phyloP scores from a whole-genome alignment of 2,797 vertebrate species.

The Falco berigora region DNA sequence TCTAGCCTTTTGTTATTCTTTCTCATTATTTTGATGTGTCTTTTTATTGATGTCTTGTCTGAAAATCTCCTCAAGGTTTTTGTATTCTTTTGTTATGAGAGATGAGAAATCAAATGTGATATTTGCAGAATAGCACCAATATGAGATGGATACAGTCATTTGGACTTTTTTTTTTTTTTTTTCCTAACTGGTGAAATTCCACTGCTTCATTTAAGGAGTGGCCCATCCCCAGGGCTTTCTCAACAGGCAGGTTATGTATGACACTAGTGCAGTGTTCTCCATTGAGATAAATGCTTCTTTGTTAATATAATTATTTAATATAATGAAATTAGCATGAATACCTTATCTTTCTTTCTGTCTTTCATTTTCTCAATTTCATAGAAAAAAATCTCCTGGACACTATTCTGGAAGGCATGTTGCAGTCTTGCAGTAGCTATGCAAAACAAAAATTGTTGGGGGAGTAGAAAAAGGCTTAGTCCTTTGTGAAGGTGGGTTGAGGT shows the following conservation, averaged over 20 bases:
- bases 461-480: neutral
- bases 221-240: neutral
- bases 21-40: neutral
- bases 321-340: neutral
- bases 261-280: neutral
- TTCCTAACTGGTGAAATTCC: neutral
- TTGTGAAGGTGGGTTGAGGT: neutral
- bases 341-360: neutral
- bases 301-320: no score
- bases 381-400: neutral
- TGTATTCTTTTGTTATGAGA: neutral
- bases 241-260: neutral
- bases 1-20: neutral
- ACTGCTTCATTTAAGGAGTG: neutral
- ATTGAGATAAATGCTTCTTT: neutral
- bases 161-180: neutral
- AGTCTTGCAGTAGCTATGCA: neutral
- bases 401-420: neutral
- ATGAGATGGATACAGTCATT: neutral
- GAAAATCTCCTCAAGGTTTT: neutral
- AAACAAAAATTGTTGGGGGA: neutral
- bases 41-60: neutral
- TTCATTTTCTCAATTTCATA: neutral
- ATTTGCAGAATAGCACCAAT: neutral
- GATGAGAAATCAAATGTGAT: neutral